Evolutionary conservation across 1,140 invertebrate genomes (phyloP), one percentile per base, ranked within the genome.

Genomic region (Papilio polytes): DNA sequence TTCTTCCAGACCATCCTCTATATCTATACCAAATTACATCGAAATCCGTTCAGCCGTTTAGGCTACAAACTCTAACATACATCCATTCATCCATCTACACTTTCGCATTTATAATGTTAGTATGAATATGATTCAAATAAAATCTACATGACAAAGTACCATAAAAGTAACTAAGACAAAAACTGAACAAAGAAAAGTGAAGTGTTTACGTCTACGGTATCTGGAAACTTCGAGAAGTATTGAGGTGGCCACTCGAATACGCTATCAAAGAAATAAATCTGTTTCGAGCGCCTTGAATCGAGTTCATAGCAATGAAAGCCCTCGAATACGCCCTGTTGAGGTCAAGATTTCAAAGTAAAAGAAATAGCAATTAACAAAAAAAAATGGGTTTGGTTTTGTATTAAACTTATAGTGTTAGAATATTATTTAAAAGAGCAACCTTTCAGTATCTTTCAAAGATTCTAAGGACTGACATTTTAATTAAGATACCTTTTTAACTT

Each of bases 221-320:
- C 41, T 48, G 41, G n/a, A 76, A 53, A 76, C 10, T 51, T 76
- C 74, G 74, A 48, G 74, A 51, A 20, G 12, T 76, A 51, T 76
- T 76, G 74, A 48, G 22, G 74, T 51, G 44, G 22, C 20, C n/a
- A 26, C 74, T 76, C 10, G 44, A 26, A n/a, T 26, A 9, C 74
- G 74, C 20, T 76, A 53, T 76, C 74, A 76, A 46, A 76, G 46
- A 76, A 76, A 51, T 26, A 51, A 26, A 76, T 76, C 74, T 76
- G 74, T 51, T 76, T 53, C 51, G 18, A 15, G 74, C 74, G 20
- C 73, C 72, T 44, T 46, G 44, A 76, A 10, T 76, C 46, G 46
- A 20, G 46, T 76, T 51, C 73, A 26, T 13, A 15, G 44, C 12
- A 76, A 46, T 76, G 46, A 44, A 46, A 73, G 31, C 72, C 26